A percentile compares a stretch with the other conserved stretches of the same genome.
Conservation (phyloP, 37 sponge, comb jelly and placozoan genomes). For the Spongilla lacustris region DNA sequence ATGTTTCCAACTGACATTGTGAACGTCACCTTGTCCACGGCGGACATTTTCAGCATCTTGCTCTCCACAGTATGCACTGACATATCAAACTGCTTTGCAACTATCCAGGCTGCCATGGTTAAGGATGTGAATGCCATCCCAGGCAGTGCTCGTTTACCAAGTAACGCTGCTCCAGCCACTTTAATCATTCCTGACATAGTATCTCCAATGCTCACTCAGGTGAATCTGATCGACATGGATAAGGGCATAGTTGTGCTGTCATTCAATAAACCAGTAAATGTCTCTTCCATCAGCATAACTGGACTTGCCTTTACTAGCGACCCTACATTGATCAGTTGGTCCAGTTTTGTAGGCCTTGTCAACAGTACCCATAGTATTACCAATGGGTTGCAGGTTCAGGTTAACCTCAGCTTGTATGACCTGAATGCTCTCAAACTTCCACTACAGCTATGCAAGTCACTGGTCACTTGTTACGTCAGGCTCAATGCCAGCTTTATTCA, state of each 20-base stretch:
- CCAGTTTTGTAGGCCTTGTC: not conserved
- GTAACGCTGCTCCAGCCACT: constrained; percentile 48
- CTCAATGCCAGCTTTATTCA: constrained; percentile 60
- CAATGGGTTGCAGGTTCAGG: constrained; percentile 37
- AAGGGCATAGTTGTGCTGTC: constrained; percentile 48
- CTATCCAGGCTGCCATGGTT: constrained; percentile 61
- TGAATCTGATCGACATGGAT: constrained; percentile 58
- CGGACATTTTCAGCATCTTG: constrained; percentile 67
- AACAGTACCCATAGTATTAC: constrained; percentile 56
- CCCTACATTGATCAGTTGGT: constrained; percentile 9
- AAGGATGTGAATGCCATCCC: constrained; percentile 53
- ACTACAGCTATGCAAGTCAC: constrained; percentile 48
- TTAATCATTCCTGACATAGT: constrained; percentile 62
- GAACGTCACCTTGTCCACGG: constrained; percentile 29
- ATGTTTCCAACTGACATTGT: constrained; percentile 42
- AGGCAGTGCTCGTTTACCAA: constrained; percentile 21
- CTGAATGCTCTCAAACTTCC: constrained; percentile 65
- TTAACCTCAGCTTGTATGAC: constrained; percentile 51
- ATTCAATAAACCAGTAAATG: constrained; percentile 79
- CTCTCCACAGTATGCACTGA: constrained; percentile 51
- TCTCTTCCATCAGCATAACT: constrained; percentile 58
- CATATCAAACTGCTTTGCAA: constrained; percentile 54
- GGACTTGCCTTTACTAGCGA: constrained; percentile 60
- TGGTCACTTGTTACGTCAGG: constrained; percentile 55
- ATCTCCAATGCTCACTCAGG: constrained; percentile 24